Conservation (phyloP, 2,797 vertebrate genomes). For the Naso thynnoides region DNA sequence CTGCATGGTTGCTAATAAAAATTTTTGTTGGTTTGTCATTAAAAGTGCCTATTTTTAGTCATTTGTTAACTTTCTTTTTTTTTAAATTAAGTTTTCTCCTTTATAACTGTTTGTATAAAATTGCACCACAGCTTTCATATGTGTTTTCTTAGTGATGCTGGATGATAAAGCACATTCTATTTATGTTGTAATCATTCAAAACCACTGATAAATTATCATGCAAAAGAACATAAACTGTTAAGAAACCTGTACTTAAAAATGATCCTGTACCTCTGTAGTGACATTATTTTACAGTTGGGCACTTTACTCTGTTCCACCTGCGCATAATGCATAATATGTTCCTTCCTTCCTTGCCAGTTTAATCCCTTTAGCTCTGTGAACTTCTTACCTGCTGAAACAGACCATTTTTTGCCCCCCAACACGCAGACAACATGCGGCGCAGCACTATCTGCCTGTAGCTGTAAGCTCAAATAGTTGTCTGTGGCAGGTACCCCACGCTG, state of each 20-base stretch:
- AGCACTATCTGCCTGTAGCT: conserved; percentile 39
- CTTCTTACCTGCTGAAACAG: conserved; percentile 54
- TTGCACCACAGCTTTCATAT: background rate
- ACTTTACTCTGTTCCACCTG: conserved; percentile 13
- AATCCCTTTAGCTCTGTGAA: conserved; percentile 63
- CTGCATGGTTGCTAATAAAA: background rate
- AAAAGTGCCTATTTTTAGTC: background rate
- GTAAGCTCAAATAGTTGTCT: conserved; percentile 37
- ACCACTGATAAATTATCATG: background rate
- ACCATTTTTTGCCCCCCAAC: conserved; percentile 53
- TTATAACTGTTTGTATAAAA: background rate
- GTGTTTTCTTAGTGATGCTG: background rate
- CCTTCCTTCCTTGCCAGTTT: conserved; percentile 22
- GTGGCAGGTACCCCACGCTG: conserved; percentile 51
- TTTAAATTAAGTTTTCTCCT: background rate
- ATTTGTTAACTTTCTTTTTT: background rate
- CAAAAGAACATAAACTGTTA: background rate
- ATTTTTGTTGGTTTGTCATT: background rate
- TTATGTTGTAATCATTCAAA: background rate
- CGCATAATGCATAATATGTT: conserved; percentile 6
- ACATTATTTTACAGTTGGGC: conserved; percentile 16
- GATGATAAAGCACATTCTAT: fast-evolving
- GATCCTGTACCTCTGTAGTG: background rate
- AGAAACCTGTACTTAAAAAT: conserved; percentile 1
- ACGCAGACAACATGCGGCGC: conserved; percentile 27